Evolutionary conservation across 1,140 invertebrate genomes (phyloP).

Genomic region (Ips typographus): DNA sequence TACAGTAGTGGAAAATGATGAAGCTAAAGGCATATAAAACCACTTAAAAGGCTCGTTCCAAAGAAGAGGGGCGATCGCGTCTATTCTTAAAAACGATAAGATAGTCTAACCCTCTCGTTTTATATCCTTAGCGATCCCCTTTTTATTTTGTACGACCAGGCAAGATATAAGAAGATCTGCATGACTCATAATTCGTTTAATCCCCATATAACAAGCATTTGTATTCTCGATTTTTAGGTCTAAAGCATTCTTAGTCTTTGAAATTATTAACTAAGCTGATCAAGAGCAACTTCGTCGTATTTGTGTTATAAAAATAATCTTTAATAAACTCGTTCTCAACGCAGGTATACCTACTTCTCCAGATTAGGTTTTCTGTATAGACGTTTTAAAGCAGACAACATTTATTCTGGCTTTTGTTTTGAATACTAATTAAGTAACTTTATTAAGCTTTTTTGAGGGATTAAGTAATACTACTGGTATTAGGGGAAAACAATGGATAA

Average conservation of each 20-base stretch:
- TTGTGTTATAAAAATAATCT: slow-evolving; percentile 42
- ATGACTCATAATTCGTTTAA: slow-evolving; percentile 50
- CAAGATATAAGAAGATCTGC: slow-evolving; percentile 48
- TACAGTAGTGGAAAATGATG: background rate
- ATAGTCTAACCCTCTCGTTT: slow-evolving; percentile 32
- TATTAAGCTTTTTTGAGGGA: slow-evolving; percentile 29
- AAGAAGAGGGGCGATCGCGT: slow-evolving; percentile 1
- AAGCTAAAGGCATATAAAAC: background rate
- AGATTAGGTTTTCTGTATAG: slow-evolving; percentile 39
- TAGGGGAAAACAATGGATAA: slow-evolving; percentile 29
- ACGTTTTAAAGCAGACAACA: slow-evolving; percentile 35
- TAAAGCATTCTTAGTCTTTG: slow-evolving; percentile 43
- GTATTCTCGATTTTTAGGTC: slow-evolving; percentile 44
- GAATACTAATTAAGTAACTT: slow-evolving; percentile 37
- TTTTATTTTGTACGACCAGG: slow-evolving; percentile 26
- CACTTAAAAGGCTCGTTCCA: background rate
- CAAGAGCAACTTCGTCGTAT: slow-evolving; percentile 38
- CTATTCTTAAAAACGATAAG: slow-evolving; percentile 8
- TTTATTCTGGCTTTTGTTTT: slow-evolving; percentile 37
- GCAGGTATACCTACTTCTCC: slow-evolving; percentile 31
- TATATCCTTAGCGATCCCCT: slow-evolving; percentile 32
- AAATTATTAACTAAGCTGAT: slow-evolving; percentile 45
- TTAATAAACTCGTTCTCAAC: slow-evolving; percentile 30
- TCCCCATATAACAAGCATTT: slow-evolving; percentile 50
- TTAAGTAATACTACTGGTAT: slow-evolving; percentile 17